Evolutionary conservation across 1,140 invertebrate species (phyloP).

Genomic region (Hormaphis cornu): DNA sequence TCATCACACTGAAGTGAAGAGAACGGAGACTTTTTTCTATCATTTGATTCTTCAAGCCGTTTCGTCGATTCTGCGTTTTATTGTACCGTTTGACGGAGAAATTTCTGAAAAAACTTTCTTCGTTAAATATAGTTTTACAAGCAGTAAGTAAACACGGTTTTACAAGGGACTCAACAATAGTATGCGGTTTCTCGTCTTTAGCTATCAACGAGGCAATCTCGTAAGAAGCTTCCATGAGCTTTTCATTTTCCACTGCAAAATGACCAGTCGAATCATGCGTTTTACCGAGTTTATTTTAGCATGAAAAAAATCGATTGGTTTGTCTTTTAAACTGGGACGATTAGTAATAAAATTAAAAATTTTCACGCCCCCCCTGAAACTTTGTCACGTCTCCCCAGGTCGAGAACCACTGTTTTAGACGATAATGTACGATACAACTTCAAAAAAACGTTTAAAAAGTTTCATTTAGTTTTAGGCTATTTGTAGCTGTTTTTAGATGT

Average conservation of each 20-base stretch:
- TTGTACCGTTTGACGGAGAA: slow-evolving; percentile 5
- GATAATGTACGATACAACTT: too few relatives aligned
- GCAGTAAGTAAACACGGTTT: slow-evolving; percentile 30
- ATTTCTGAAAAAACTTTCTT: neutral
- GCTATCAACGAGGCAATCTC: slow-evolving; percentile 32
- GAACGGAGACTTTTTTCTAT: slow-evolving; percentile 30
- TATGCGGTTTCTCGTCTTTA: slow-evolving; percentile 34
- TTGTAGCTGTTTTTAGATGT: too few relatives aligned
- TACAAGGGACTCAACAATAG: slow-evolving; percentile 31
- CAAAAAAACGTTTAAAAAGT: too few relatives aligned
- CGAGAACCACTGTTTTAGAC: too few relatives aligned
- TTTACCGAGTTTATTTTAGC: slow-evolving; percentile 30
- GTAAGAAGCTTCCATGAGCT: slow-evolving; percentile 30
- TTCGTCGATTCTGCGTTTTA: slow-evolving; percentile 32
- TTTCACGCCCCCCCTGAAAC: too few relatives aligned
- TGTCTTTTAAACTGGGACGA: slow-evolving; percentile 26
- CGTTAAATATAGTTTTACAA: slow-evolving; percentile 20
- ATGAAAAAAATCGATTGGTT: slow-evolving; percentile 20
- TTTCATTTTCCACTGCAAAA: neutral
- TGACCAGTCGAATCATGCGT: slow-evolving; percentile 5
- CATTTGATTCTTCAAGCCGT: slow-evolving; percentile 31
- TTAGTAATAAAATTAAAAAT: slow-evolving; percentile 33
- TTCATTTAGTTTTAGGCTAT: too few relatives aligned
- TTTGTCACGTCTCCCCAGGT: too few relatives aligned
- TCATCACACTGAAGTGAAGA: slow-evolving; percentile 34